Evolutionary conservation across 2,113 vertebrate genomes (phyloP).

Genomic region (Hassar affinis): DNA sequence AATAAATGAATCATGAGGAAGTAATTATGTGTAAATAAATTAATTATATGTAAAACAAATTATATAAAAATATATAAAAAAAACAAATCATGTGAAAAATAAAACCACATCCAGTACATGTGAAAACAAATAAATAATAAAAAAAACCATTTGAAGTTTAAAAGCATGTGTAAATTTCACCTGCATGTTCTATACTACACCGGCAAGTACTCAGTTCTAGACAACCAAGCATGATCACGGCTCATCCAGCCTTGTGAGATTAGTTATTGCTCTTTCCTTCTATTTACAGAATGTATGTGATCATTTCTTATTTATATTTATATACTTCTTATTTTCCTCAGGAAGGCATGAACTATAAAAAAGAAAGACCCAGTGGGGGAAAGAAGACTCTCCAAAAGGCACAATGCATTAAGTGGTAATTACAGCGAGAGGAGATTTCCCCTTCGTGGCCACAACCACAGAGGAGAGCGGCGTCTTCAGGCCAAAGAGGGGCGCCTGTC

Average conservation of each 20-base stretch:
- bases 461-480: constrained; percentile 64
- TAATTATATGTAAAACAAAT: too few species aligned
- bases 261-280: constrained; percentile 62
- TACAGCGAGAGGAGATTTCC: constrained; percentile 68
- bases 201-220: neutral
- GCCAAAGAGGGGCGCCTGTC: constrained; percentile 64
- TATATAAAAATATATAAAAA: neutral
- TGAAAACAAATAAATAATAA: neutral
- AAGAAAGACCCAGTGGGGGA: constrained; percentile 38
- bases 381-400: constrained; percentile 59
- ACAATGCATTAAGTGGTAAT: constrained; percentile 74
- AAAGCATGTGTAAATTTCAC: neutral
- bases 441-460: constrained; percentile 63
- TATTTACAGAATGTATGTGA: constrained; percentile 64
- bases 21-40: too few species aligned
- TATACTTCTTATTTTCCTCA: constrained; percentile 68
- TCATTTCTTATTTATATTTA: constrained; percentile 67
- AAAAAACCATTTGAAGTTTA: neutral
- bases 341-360: constrained; percentile 54
- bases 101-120: neutral
- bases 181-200: neutral
- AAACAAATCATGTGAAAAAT: neutral
- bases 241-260: constrained; percentile 58
- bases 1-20: too few species aligned
- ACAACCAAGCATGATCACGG: constrained; percentile 32